Evolutionary conservation across 2,888 invertebrate genomes (phyloP), one percentile per base, ranked within the genome.

Genomic region (Cynaeus angustus): DNA sequence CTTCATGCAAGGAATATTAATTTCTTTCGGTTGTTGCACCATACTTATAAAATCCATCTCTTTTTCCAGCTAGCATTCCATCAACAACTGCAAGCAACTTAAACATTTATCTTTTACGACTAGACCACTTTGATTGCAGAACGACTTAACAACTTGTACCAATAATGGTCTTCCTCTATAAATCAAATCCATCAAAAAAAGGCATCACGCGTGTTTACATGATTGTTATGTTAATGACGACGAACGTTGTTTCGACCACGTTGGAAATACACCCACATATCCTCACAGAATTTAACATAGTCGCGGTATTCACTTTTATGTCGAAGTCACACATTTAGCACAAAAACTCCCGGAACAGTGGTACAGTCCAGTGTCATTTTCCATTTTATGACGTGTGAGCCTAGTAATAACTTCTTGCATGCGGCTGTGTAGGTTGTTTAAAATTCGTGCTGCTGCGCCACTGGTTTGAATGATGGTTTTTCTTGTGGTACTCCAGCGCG

Each of bases 201-300:
- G 59, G 55, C 43, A 45, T 66, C 58, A 59, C 59, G 64, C 69
- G 55, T 72, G 72, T 65, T 67, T 72, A 72, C 70, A 72, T 69
- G 72, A 72, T 72, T 72, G 69, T 72, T 70, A 70, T 72, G 72
- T 69, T 70, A 72, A 72, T 72, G 53, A 67, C 64, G 58, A 28
- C 30, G 52, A 53, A 43, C 53, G 52, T 46, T 28, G 48, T 38
- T 66, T 46, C 55, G 46, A 46, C 45, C 53, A 66, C 8, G 53
- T 53, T 55, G 33, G 41, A 55, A 66, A 30, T 55, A 66, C 66
- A 66, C 66, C 66, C 48, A 66, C 66, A 56, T 16, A 56, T 66
- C 16, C 13, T 66, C 56, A n/a, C n/a, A n/a, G n/a, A n/a, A n/a
- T n/a, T n/a, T n/a, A 64, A 64, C 26, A 30, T 50, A 41, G 62